These are phyloP conservation scores for Eulemur macaco DNA, from an alignment of 2,113 vertebrate species.

Conservation along the genomic window DNA sequence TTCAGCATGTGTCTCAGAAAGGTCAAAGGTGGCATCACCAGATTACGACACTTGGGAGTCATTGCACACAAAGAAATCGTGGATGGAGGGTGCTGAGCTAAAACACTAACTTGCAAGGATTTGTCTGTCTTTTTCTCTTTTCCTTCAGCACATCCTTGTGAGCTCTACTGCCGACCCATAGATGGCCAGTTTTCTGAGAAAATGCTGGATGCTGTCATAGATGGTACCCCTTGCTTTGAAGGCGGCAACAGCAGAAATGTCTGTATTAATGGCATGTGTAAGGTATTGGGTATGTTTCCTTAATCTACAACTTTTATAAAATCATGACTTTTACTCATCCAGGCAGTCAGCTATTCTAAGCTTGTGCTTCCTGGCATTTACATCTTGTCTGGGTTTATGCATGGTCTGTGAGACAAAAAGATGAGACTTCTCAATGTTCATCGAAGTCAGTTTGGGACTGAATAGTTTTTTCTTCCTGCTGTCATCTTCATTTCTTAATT, in stretches of 20 bases:
- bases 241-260: constrained; percentile 91
- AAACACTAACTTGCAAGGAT: background rate
- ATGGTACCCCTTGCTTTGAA: constrained; percentile 96
- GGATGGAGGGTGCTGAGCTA: background rate
- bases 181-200: constrained; percentile 93
- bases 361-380: background rate
- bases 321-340: background rate
- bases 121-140: constrained; percentile 42
- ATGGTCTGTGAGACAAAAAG: background rate
- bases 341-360: background rate
- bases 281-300: constrained; percentile 96
- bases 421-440: background rate
- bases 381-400: background rate
- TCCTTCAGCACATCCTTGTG: constrained; percentile 90
- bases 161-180: constrained; percentile 93
- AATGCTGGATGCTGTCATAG: constrained; percentile 95
- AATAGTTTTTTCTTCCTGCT: background rate
- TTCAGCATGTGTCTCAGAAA: background rate
- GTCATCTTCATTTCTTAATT: background rate
- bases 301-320: constrained; percentile 79
- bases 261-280: constrained; percentile 99
- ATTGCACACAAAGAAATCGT: background rate
- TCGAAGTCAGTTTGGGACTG: background rate
- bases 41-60: background rate
- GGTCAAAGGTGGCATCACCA: background rate